Evolutionary conservation across 2,888 invertebrate genomes (phyloP).

Genomic region (Scaptomyza parva): DNA sequence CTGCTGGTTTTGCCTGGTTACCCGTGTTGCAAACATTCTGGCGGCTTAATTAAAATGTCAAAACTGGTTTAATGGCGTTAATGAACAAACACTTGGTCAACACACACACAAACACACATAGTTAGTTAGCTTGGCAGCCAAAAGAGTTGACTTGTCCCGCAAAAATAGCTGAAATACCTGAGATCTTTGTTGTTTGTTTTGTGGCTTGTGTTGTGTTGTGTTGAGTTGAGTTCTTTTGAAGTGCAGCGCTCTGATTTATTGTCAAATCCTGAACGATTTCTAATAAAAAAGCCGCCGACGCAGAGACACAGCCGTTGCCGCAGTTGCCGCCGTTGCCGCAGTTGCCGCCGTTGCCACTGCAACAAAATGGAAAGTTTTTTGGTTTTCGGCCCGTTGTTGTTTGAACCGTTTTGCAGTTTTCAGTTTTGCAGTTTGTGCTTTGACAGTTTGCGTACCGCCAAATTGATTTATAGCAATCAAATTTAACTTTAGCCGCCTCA

Average conservation of each 20-base stretch:
- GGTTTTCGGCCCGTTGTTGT: slow-evolving; percentile 49
- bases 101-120: slow-evolving; percentile 20
- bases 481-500: slow-evolving; percentile 27
- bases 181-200: too few species aligned
- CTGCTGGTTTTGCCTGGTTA: slow-evolving; percentile 1
- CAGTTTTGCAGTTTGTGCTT: slow-evolving; percentile 7
- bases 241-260: slow-evolving; percentile 68
- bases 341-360: slow-evolving; percentile 13
- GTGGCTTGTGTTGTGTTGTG: background rate
- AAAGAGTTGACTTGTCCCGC: slow-evolving; percentile 19
- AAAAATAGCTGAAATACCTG: slow-evolving; percentile 56
- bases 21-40: slow-evolving; percentile 39
- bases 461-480: slow-evolving; percentile 61
- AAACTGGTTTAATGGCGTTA: slow-evolving; percentile 85
- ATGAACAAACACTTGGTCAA: slow-evolving; percentile 82
- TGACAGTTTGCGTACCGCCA: slow-evolving; percentile 68
- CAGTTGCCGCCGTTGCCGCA: slow-evolving; percentile 3
- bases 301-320: slow-evolving; percentile 34
- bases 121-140: slow-evolving; percentile 19
- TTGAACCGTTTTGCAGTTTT: slow-evolving; percentile 2
- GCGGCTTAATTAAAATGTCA: slow-evolving; percentile 85
- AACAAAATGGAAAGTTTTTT: slow-evolving; percentile 70
- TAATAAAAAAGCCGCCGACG: slow-evolving; percentile 64
- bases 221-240: slow-evolving; percentile 46
- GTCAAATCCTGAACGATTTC: slow-evolving; percentile 53